These are phyloP conservation scores for Brachyistius frenatus DNA, from an alignment of 2,113 vertebrate species.

Conservation along the genomic window DNA sequence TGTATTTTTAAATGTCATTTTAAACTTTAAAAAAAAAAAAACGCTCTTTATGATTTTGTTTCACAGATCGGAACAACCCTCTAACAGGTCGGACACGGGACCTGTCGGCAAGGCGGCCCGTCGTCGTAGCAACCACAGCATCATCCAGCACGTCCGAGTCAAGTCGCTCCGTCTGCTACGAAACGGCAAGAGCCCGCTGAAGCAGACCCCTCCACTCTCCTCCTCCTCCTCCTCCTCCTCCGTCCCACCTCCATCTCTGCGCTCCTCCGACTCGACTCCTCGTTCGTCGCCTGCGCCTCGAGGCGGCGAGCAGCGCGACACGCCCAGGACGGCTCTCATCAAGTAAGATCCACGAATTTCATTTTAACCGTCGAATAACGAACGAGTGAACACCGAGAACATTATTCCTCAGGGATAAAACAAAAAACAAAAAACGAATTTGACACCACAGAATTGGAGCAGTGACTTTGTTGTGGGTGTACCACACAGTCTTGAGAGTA, in stretches of 20 bases:
- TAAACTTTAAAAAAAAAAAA: too few relatives aligned
- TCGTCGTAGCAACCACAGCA: conserved; percentile 57
- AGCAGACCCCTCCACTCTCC: conserved; percentile 2
- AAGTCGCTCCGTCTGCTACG: conserved; percentile 59
- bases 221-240: background rate
- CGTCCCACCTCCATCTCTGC: conserved; percentile 17
- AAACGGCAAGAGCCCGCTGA: background rate
- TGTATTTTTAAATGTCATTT: too few relatives aligned
- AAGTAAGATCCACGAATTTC: conserved; percentile 44
- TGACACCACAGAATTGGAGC: background rate
- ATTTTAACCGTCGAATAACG: background rate
- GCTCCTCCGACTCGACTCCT: conserved; percentile 10
- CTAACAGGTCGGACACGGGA: conserved; percentile 62
- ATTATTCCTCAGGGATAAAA: background rate
- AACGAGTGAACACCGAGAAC: background rate
- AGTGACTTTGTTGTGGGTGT: background rate
- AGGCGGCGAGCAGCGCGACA: background rate
- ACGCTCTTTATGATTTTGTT: conserved; percentile 1
- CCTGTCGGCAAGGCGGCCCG: conserved; percentile 52
- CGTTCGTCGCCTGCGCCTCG: conserved; percentile 2
- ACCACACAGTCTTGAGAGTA: conserved; percentile 1
- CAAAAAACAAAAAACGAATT: background rate
- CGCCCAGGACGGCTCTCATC: conserved; percentile 56
- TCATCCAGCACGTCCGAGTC: conserved; percentile 41
- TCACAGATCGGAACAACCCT: conserved; percentile 61